Evolutionary conservation across 1,140 invertebrate genomes (phyloP), one percentile per base, ranked within the genome.

Genomic region (Saccostrea glomerata): DNA sequence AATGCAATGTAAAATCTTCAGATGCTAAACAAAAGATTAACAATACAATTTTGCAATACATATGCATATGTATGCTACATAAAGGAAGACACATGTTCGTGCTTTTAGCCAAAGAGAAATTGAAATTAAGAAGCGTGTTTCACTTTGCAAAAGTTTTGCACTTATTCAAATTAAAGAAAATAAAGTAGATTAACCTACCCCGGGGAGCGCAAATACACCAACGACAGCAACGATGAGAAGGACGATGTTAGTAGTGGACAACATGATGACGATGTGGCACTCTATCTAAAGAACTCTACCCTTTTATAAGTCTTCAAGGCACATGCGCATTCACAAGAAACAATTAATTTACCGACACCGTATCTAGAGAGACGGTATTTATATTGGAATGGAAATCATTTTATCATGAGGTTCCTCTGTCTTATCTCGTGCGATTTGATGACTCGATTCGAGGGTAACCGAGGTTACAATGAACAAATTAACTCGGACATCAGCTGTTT

Each of bases 361-460:
- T 77, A 77, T 77, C 70, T 77, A 77, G 70, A 77, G 70, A 77
- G 70, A 77, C 70, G 70, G 25, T 77, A 77, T 77, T 77, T 77
- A 77, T 77, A 77, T 77, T 77, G 70, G 70, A 77, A 77, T 77
- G 70, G 70, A 77, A 77, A 77, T 77, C 70, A 77, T 30, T 77
- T 77, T 77, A 77, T 77, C 70, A 77, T 66, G 70, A 36, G 70
- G 25, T 77, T 77, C 30, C 30, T 77, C 70, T 77, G 23, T 77
- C 70, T 77, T 77, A 77, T 77, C 70, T 77, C 70, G 15, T 36
- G 70, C 25, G 70, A 77, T 36, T 36, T 25, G 25, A 77, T 30
- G 25, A 77, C 25, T 77, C 70, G 70, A 77, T 30, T 30, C 25
- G 30, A 36, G 70, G 70, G 70, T 77, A 77, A 77, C 70, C 70